Evolutionary conservation across 1,140 invertebrate species (phyloP), one percentile per base, ranked within the genome.

Genomic region (Acarapis woodi): DNA sequence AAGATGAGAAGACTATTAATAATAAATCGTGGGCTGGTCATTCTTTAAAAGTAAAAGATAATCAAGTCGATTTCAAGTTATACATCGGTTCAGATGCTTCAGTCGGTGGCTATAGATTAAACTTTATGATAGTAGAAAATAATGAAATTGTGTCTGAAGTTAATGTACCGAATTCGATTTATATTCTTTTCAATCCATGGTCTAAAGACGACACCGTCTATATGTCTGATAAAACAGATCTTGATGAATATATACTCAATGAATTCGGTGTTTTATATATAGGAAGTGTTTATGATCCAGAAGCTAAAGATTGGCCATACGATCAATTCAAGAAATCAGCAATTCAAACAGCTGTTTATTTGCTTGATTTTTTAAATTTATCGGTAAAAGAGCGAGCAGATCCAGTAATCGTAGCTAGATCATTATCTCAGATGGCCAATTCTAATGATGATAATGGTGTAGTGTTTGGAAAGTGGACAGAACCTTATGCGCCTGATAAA

Each of bases 101-200:
- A 26, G 25, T 26, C 25, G 25, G 25, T 8, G n/a, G n/a, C 6
- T 26, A n/a, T 6, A 26, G n/a, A 26, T n/a, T 26, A 26, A 8
- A 8, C 6, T n/a, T 26, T n/a, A 26, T 26, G 6, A 8, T 26
- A n/a, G n/a, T 6, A 6, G 25, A 26, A n/a, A 26, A 26, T n/a
- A n/a, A 26, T 6, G 25, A 26, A 6, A 26, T 6, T n/a, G 25
- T 26, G n/a, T 6, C 6, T 8, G 25, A 26, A 26, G 6, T 6
- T 26, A 26, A 8, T n/a, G 25, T 6, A 26, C n/a, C 6, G 25
- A 26, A 26, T 8, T 8, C 6, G 6, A 26, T 49, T 30, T 45
- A 35, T 39, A 43, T 49, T n/a, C 34, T 80, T 0, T 82, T 80
- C 47, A 90, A 90, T 60, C 76, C 82, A 3, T 90, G 56, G 56